These are phyloP conservation scores for Psilopsiagon aymara DNA, from an alignment of 2,113 vertebrate genomes.

Conservation along the genomic window DNA sequence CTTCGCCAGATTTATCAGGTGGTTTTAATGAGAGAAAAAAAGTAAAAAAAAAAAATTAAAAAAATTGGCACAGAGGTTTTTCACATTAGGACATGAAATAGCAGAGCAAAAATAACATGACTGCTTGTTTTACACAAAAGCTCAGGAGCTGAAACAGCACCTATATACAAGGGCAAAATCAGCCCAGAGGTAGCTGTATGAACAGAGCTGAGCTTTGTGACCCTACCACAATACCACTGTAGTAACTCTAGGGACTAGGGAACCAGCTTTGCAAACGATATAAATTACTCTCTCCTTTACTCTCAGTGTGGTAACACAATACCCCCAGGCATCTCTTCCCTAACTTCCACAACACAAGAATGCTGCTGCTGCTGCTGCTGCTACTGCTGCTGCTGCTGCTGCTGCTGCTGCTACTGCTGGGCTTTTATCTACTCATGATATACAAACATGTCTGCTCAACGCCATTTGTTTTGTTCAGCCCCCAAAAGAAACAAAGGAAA, in stretches of 20 bases:
- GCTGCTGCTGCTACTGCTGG: background rate
- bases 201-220: background rate
- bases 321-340: background rate
- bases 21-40: background rate
- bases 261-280: background rate
- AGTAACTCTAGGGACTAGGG: background rate
- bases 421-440: background rate
- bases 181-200: background rate
- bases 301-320: background rate
- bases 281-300: background rate
- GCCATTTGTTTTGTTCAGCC: background rate
- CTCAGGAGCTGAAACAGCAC: background rate
- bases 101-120: background rate
- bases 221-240: background rate
- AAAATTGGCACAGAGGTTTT: background rate
- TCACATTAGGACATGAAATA: background rate
- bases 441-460: accelerated
- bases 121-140: background rate
- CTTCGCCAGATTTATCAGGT: background rate
- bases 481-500: background rate
- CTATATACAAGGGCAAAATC: background rate
- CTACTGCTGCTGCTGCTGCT: background rate
- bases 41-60: too few species aligned
- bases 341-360: background rate
- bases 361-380: background rate